A percentile compares a stretch with the other conserved stretches of the same genome.
These are phyloP conservation scores for Bugula neritina DNA, from an alignment of 2,888 invertebrate species.

Conservation along the genomic window DNA sequence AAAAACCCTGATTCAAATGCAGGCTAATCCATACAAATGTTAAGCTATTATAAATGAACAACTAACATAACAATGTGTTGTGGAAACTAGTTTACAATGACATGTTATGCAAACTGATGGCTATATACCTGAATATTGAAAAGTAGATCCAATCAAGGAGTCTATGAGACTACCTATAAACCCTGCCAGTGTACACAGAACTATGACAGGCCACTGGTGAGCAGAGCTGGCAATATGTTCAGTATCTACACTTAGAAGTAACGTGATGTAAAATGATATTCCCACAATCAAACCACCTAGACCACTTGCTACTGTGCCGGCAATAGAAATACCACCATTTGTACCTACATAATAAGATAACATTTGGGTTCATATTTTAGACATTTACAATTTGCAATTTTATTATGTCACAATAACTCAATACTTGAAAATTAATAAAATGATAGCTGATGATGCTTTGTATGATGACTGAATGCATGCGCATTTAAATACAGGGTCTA, in stretches of 20 bases:
- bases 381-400: too few relatives aligned
- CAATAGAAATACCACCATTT: slow-evolving; percentile 73
- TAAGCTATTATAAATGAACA: too few relatives aligned
- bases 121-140: slow-evolving; percentile 82
- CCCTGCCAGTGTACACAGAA: slow-evolving; percentile 69
- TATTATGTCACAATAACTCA: too few relatives aligned
- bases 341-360: slow-evolving; percentile 61
- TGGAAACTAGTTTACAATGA: too few relatives aligned
- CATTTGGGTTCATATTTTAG: neutral
- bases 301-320: slow-evolving; percentile 59
- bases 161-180: slow-evolving; percentile 75
- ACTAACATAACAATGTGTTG: too few relatives aligned
- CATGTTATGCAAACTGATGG: too few relatives aligned
- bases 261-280: slow-evolving; percentile 64
- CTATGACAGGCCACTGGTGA: slow-evolving; percentile 70
- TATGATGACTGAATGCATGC: too few relatives aligned
- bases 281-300: slow-evolving; percentile 70
- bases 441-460: too few relatives aligned
- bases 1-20: too few relatives aligned
- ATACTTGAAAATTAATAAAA: too few relatives aligned
- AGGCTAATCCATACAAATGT: too few relatives aligned
- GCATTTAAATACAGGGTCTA: too few relatives aligned
- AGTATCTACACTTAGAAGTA: slow-evolving; percentile 55
- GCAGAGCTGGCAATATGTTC: slow-evolving; percentile 36
- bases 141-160: slow-evolving; percentile 74